phyloP scores from a whole-genome alignment of 2,888 invertebrate species.

The Lottia gigantea region DNA sequence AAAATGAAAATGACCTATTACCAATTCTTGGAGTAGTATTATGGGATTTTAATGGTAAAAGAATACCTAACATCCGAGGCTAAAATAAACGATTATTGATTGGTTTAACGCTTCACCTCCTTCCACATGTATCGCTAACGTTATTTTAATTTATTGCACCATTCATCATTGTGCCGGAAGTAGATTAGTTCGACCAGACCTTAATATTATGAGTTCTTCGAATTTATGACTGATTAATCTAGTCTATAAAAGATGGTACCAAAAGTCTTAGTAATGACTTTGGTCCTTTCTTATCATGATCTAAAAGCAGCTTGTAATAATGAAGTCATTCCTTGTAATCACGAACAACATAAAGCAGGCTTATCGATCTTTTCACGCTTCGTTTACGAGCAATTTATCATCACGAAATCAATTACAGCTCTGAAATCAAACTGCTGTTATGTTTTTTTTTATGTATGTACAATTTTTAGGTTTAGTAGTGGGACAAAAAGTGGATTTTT shows the following conservation, averaged over 20 bases:
- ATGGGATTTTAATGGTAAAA: neutral
- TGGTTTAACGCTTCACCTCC: slow-evolving; percentile 5
- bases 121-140: neutral
- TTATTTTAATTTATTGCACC: slow-evolving; percentile 4
- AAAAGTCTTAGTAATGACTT: too few species aligned
- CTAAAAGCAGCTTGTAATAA: neutral
- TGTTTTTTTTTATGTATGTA: too few species aligned
- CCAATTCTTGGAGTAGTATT: neutral
- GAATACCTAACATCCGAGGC: slow-evolving; percentile 7
- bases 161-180: slow-evolving; percentile 4
- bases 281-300: too few species aligned
- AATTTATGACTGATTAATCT: too few species aligned
- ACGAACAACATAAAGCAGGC: neutral
- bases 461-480: too few species aligned
- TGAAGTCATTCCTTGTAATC: neutral
- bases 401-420: neutral
- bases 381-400: slow-evolving; percentile 6
- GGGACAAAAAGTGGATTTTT: too few species aligned
- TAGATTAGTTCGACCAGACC: neutral
- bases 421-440: too few species aligned
- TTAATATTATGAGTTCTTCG: too few species aligned
- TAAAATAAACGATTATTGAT: slow-evolving; percentile 6
- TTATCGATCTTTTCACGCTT: neutral
- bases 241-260: too few species aligned
- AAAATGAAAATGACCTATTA: too few species aligned